Evolutionary conservation across 2,888 invertebrate genomes (phyloP).

Genomic region (Pseudanteris insignis): DNA sequence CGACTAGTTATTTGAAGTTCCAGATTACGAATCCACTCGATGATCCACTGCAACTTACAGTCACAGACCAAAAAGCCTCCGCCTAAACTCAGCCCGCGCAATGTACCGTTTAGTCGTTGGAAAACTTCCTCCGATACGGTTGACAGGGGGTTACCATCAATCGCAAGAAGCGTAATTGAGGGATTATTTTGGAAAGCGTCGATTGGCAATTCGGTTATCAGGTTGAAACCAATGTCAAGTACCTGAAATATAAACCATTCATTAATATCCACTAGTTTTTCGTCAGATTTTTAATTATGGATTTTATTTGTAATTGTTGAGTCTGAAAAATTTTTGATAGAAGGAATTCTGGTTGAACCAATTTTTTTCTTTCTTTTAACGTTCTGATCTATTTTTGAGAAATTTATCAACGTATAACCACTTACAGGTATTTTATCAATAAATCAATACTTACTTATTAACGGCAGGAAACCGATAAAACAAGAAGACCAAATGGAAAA

Average conservation of each 20-base stretch:
- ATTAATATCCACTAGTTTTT: too few species aligned
- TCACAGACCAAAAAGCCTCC: constrained; percentile 90
- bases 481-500: constrained; percentile 1
- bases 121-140: constrained; percentile 85
- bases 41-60: constrained; percentile 87
- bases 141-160: constrained; percentile 89
- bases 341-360: too few species aligned
- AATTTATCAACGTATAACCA: too few species aligned
- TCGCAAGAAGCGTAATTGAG: constrained; percentile 84
- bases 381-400: too few species aligned
- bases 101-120: constrained; percentile 80
- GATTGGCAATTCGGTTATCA: constrained; percentile 81
- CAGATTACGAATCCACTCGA: constrained; percentile 87
- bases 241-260: constrained; percentile 69
- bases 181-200: constrained; percentile 85
- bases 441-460: constrained; percentile 13
- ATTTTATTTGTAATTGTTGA: too few species aligned
- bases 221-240: constrained; percentile 91
- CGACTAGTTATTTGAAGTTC: constrained; percentile 92
- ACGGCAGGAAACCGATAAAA: constrained; percentile 4
- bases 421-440: constrained; percentile 2
- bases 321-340: too few species aligned
- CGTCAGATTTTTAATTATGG: neutral
- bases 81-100: constrained; percentile 86
- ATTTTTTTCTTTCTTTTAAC: too few species aligned